A percentile compares a stretch with the other conserved stretches of the same genome.
These are phyloP conservation scores for Pristionchus fissidentatus DNA, from an alignment of 2,888 invertebrate genomes.

Conservation along the genomic window DNA sequence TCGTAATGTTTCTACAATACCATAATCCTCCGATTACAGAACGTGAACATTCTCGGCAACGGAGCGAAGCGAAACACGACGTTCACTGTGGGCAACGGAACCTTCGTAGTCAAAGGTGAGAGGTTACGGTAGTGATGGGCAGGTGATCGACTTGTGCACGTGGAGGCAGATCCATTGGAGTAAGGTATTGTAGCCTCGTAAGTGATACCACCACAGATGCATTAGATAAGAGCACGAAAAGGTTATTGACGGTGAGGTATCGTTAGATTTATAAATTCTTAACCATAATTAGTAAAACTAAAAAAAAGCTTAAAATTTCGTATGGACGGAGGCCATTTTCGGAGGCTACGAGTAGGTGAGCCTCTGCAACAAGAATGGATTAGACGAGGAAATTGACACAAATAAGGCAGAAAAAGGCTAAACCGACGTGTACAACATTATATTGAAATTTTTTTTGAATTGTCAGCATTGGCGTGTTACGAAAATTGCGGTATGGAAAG, in stretches of 20 bases:
- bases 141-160: background rate
- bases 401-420: background rate
- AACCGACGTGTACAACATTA: background rate
- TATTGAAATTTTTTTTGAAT: too few relatives aligned
- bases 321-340: slow-evolving; percentile 61
- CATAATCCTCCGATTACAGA: background rate
- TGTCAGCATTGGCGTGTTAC: too few relatives aligned
- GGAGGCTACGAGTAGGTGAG: background rate
- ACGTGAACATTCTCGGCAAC: slow-evolving; percentile 37
- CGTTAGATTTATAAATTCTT: too few relatives aligned
- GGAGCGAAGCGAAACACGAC: slow-evolving; percentile 46
- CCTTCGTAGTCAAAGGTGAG: slow-evolving; percentile 40
- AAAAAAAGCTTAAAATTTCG: too few relatives aligned
- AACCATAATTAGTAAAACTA: too few relatives aligned
- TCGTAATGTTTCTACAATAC: too few relatives aligned
- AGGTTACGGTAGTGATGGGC: background rate
- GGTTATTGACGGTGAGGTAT: too few relatives aligned
- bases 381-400: background rate
- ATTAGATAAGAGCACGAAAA: background rate
- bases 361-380: background rate
- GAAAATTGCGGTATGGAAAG: too few relatives aligned
- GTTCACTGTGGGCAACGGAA: slow-evolving; percentile 42
- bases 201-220: background rate
- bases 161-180: too few relatives aligned
- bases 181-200: too few relatives aligned